Evolutionary conservation across 2,113 vertebrate species (phyloP).

Genomic region (Sturnus vulgaris): DNA sequence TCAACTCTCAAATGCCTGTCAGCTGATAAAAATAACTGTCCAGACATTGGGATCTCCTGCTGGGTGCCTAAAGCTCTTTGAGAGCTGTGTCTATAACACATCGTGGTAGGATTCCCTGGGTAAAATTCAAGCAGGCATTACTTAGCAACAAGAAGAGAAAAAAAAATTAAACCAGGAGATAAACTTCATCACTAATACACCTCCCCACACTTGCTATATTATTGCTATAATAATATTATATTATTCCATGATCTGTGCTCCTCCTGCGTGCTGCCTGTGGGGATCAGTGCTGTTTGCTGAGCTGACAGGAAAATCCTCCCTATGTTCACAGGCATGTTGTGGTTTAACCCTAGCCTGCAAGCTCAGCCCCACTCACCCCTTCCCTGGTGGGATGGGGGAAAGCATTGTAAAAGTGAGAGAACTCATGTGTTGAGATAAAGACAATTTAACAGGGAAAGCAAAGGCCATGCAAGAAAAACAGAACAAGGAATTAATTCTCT

Average conservation of each 20-base stretch:
- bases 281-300: not conserved
- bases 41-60: not conserved
- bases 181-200: not conserved
- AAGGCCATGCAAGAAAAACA: not conserved
- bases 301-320: not conserved
- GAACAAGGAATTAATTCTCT: not conserved
- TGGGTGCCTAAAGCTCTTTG: not conserved
- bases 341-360: not conserved
- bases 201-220: not conserved
- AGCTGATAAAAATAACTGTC: not conserved
- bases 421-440: not conserved
- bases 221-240: not conserved
- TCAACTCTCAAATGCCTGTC: not conserved
- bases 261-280: not conserved
- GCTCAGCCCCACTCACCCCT: not conserved
- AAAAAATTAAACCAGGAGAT: not conserved
- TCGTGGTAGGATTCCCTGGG: not conserved
- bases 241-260: not conserved
- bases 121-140: not conserved
- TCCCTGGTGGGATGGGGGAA: not conserved
- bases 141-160: not conserved
- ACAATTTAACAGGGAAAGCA: not conserved
- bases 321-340: accelerated
- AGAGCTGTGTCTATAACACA: not conserved
- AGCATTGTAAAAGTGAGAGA: not conserved